phyloP scores from a whole-genome alignment of 2,888 invertebrate genomes.

The Protonemura montana region DNA sequence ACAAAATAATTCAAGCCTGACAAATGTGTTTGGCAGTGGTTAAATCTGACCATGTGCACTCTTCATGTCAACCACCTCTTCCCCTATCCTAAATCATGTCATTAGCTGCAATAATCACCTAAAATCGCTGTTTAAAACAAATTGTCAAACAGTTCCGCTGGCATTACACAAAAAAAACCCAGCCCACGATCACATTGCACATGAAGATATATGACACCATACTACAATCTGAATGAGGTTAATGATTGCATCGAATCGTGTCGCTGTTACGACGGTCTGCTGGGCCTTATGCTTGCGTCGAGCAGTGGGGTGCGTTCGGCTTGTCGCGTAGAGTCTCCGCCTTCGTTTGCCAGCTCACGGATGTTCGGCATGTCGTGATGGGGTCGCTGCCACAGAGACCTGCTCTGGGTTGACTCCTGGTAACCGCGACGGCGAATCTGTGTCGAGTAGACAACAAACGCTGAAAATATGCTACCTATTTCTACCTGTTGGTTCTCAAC shows the following conservation, averaged over 20 bases:
- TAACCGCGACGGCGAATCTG: constrained; percentile 57
- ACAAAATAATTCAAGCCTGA: background rate
- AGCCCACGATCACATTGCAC: background rate
- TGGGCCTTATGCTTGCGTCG: constrained; percentile 35
- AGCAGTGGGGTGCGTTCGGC: constrained; percentile 50
- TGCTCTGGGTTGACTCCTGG: constrained; percentile 50
- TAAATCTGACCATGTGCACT: background rate
- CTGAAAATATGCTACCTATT: no score
- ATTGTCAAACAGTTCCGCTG: background rate
- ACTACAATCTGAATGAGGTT: background rate
- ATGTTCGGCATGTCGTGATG: constrained; percentile 49
- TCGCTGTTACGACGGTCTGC: constrained; percentile 45
- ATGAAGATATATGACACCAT: background rate
- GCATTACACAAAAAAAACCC: background rate
- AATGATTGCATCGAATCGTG: background rate
- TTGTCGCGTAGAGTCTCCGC: constrained; percentile 17
- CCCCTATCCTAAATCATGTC: background rate
- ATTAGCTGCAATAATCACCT: background rate
- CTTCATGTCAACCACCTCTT: background rate
- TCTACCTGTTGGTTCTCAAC: no score
- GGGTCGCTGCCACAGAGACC: constrained; percentile 48
- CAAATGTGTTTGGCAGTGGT: background rate
- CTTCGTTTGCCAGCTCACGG: constrained; percentile 47
- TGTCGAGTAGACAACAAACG: constrained; percentile 32
- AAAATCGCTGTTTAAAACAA: background rate